Evolutionary conservation across 1,140 invertebrate genomes (phyloP).

Genomic region (Pseudachorutes palmiensis): DNA sequence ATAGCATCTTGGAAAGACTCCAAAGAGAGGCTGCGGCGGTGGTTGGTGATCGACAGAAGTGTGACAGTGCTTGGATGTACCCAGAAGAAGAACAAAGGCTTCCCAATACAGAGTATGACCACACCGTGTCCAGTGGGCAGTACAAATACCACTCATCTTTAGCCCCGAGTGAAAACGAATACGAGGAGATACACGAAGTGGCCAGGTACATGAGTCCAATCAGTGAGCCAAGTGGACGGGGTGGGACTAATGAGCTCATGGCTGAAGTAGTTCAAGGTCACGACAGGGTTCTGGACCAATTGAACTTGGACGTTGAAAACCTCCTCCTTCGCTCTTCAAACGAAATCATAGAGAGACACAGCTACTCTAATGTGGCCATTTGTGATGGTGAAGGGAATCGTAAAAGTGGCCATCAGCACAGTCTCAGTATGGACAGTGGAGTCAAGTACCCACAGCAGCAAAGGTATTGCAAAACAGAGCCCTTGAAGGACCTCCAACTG

Average conservation of each 20-base stretch:
- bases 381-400: too few relatives aligned
- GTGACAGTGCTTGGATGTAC: too few relatives aligned
- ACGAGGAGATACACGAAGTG: conserved; percentile 37
- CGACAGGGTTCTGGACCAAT: conserved; percentile 35
- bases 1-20: conserved; percentile 8
- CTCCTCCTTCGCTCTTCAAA: conserved; percentile 26
- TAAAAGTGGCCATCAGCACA: background rate
- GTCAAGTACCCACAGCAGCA: background rate
- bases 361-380: conserved; percentile 2
- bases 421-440: conserved; percentile 1
- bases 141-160: background rate
- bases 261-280: conserved; percentile 37
- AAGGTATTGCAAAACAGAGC: background rate
- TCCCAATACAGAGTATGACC: background rate
- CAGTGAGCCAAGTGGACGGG: background rate
- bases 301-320: conserved; percentile 38
- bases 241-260: conserved; percentile 36
- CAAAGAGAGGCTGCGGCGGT: conserved; percentile 9
- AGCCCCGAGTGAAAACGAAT: conserved; percentile 36
- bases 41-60: too few relatives aligned
- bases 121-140: conserved; percentile 1
- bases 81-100: background rate
- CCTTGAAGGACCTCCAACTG: background rate
- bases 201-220: conserved; percentile 33
- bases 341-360: conserved; percentile 16